phyloP scores from a whole-genome alignment of 2,797 vertebrate species.

The Erethizon dorsatum region DNA sequence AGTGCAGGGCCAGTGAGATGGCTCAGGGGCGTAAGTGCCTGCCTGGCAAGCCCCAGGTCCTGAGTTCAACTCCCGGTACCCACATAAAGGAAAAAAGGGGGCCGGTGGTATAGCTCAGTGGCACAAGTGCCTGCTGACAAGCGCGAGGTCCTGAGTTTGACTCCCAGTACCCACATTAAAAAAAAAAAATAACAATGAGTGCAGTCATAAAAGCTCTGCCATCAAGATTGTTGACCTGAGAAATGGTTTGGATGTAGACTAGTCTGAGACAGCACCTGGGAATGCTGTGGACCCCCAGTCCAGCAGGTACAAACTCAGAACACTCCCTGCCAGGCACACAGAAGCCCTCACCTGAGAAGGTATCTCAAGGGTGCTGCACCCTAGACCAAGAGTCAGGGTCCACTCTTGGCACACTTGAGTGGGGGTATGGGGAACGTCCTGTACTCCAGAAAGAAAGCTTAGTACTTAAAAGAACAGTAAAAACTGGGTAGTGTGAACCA shows the following conservation, averaged over 20 bases:
- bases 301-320: not conserved
- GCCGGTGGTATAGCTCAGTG: too few species aligned
- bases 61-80: too few species aligned
- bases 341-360: not conserved
- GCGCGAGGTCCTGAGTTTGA: too few species aligned
- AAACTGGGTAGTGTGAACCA: not conserved
- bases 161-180: too few species aligned
- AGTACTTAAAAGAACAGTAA: not conserved
- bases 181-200: not conserved
- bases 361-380: not conserved
- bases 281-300: not conserved
- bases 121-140: too few species aligned
- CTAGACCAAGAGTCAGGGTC: not conserved
- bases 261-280: not conserved
- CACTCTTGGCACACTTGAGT: not conserved
- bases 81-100: too few species aligned
- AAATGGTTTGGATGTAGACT: not conserved
- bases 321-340: not conserved
- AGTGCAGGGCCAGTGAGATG: too few species aligned
- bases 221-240: not conserved
- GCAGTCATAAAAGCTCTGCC: not conserved
- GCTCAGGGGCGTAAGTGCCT: too few species aligned
- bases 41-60: too few species aligned
- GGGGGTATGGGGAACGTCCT: not conserved
- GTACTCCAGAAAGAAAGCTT: conserved; percentile 18